Base-by-base conservation (phyloP, 1,140 invertebrate species). In the Ceratina calcarata region DNA sequence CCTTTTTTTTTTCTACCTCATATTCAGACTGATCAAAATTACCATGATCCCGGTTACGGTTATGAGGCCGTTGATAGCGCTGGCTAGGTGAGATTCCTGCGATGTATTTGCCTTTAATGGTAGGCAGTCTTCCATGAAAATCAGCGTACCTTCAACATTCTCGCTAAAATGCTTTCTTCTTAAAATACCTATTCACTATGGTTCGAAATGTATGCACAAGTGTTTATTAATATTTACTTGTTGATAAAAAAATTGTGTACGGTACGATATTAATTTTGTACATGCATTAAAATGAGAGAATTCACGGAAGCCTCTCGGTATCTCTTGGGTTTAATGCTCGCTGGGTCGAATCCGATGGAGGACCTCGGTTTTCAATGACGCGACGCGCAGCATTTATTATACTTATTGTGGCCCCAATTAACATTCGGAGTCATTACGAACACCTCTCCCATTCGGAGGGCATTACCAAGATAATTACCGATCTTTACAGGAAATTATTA, bases 401-500 rank as follows among this genome's bases (percentile, higher is more conserved):
- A 84, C 76, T 85, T 81, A 82, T 73, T 62, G 61, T 20, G 60
- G 49, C 18, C 27, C 58, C 69, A 83, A 86, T 86, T 86, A 86
- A 86, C 84, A 83, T 85, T 66, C 60, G 60, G 64, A 45, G n/a
- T 74, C 73, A 65, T 83, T 74, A 70, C 20, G 45, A 51, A 27
- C 75, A 62, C 65, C 22, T 75, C 51, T 18, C 22, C 51, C 66
- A n/a, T 71, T 53, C 24, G 15, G 20, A 45, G n/a, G 37, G 51
- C n/a, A 81, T 69, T 64, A 60, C 78, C 37, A 15, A 13, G 65
- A 64, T 68, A 83, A 86, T 86, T 86, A 80, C 57, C 51, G 66
- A 78, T 83, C 84, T 78, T 83, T 86, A 65, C 84, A 80, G 84
- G 85, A 86, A 86, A 86, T 86, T 86, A 86, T 86, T 86, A 86